Evolutionary conservation across 2,113 vertebrate genomes (phyloP).

Genomic region (Eublepharis macularius): DNA sequence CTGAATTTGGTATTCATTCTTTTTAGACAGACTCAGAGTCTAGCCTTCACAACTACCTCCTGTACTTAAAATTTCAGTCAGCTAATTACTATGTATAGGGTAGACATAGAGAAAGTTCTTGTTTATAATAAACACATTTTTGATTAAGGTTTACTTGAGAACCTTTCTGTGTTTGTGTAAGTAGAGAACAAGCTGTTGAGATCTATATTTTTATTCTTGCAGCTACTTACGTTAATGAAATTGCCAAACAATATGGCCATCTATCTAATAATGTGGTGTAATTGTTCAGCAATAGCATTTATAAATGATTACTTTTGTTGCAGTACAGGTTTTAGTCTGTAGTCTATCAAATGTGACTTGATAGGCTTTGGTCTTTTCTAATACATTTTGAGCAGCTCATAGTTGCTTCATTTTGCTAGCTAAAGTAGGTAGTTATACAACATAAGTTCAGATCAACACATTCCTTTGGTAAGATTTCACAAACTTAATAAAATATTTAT

Average conservation of each 20-base stretch:
- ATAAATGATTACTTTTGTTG: constrained; percentile 66
- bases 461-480: constrained; percentile 59
- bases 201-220: constrained; percentile 60
- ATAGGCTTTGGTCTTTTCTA: constrained; percentile 41
- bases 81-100: constrained; percentile 61
- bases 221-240: constrained; percentile 64
- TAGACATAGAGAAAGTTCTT: constrained; percentile 57
- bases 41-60: constrained; percentile 47
- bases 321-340: constrained; percentile 65
- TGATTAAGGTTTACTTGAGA: constrained; percentile 40
- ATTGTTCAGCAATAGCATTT: constrained; percentile 61
- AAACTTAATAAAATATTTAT: constrained; percentile 71
- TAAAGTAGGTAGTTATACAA: constrained; percentile 61
- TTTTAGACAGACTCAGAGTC: constrained; percentile 50
- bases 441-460: constrained; percentile 33
- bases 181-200: constrained; percentile 55
- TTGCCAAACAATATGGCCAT: constrained; percentile 69
- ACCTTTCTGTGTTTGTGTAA: constrained; percentile 28
- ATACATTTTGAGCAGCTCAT: constrained; percentile 45
- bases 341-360: constrained; percentile 54
- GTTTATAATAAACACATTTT: constrained; percentile 66
- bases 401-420: constrained; percentile 61
- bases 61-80: constrained; percentile 68
- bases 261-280: constrained; percentile 59
- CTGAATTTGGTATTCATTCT: constrained; percentile 66